Conservation (phyloP, 92 coral and sea anemone genomes). For the Micromussa lordhowensis region DNA sequence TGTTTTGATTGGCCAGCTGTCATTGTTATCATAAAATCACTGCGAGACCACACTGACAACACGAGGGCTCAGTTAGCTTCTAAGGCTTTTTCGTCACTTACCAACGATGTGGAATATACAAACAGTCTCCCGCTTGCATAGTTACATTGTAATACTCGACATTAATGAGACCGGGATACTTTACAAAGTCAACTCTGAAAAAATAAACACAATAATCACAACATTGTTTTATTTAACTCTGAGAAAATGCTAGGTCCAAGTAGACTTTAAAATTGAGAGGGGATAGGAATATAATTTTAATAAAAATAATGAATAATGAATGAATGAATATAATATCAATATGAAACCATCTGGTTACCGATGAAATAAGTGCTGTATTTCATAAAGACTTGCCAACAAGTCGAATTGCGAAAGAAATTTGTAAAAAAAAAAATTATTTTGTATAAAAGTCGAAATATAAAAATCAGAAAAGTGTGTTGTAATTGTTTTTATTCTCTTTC, state of each 20-base stretch:
- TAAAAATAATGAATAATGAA: too few relatives aligned
- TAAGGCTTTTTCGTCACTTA: background rate
- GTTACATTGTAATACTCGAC: constrained; percentile 88
- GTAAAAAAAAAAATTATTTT: too few relatives aligned
- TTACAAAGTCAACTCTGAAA: constrained; percentile 87
- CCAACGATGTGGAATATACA: constrained; percentile 95
- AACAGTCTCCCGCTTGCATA: constrained; percentile 91
- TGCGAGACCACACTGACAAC: background rate
- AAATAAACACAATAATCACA: background rate
- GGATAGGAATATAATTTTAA: too few relatives aligned
- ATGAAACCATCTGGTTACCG: background rate
- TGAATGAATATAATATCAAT: too few relatives aligned
- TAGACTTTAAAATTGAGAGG: too few relatives aligned
- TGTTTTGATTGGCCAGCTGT: too few relatives aligned
- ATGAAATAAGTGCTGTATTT: background rate
- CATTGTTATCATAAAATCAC: background rate
- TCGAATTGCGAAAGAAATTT: too few relatives aligned
- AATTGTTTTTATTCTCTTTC: background rate
- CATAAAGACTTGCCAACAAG: background rate
- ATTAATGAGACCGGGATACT: constrained; percentile 88
- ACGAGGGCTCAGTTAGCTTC: background rate
- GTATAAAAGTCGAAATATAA: background rate
- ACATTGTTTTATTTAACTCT: background rate
- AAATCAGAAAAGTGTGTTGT: background rate
- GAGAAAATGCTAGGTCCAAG: background rate